Base-by-base conservation (phyloP, 2,113 vertebrate species). In the Azemiops feae region DNA sequence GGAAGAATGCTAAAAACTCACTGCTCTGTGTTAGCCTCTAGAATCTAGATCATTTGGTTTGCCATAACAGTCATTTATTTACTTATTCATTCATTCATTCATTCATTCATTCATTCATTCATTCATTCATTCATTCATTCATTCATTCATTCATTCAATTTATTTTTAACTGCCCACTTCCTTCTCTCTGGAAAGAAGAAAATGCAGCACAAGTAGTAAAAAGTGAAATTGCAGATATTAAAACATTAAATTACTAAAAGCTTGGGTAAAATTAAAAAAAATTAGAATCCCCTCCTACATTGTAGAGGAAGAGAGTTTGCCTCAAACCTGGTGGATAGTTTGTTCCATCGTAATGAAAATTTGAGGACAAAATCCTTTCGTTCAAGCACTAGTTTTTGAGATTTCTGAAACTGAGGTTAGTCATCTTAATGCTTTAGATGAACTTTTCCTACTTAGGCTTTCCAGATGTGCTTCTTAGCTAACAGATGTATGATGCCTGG, bases 41-140 rank as follows among this genome's bases (percentile, higher is more conserved):
- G 45, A n/a, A n/a, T 81, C 69, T 95, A 96, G 95, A 96, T 97
- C 96, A 93, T 96, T 50, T 93, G 54, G 88, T 64, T 89, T 95
- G 95, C 95, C 93, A 90, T 93, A 39, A 34, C 1, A n/a, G n/a
- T n/a, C n/a, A n/a, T n/a, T n/a, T n/a, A n/a, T n/a, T n/a, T n/a
- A n/a, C n/a, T n/a, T n/a, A n/a, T n/a, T n/a, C n/a, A n/a, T n/a
- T n/a, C n/a, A n/a, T n/a, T n/a, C n/a, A n/a, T n/a, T n/a, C n/a
- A n/a, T n/a, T n/a, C n/a, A n/a, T n/a, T n/a, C n/a, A n/a, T 4
- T 69, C n/a, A 69, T 69, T 69, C 14, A n/a, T 69, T 74, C 6
- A 74, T 34, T 74, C 0, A 34, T 1, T 74, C 34, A 74, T 18
- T 74, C 16, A 34, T 18, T 74, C 34, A 74, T 18, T 74, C 47